Conservation (phyloP, 2,113 vertebrate species). For the Engystomops pustulosus region DNA sequence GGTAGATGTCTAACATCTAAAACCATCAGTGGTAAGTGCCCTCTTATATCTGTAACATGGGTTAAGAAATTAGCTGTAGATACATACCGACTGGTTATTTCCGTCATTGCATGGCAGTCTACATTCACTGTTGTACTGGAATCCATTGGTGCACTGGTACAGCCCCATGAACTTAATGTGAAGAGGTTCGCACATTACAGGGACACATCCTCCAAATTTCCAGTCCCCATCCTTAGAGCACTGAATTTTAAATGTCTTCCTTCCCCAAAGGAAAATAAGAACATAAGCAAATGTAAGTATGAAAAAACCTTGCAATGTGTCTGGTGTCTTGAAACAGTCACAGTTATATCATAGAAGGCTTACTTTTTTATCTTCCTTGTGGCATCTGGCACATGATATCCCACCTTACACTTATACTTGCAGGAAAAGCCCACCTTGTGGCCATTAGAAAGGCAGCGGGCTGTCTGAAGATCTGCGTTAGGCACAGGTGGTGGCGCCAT, state of each 20-base stretch:
- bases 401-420: conserved; percentile 97
- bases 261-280: conserved; percentile 64
- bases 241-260: conserved; percentile 92
- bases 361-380: conserved; percentile 86
- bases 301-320: too few species aligned
- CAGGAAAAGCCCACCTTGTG: conserved; percentile 96
- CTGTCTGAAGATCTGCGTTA: conserved; percentile 89
- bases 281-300: conserved; percentile 7
- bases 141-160: conserved; percentile 91
- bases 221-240: conserved; percentile 94
- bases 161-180: conserved; percentile 90
- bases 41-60: too few species aligned
- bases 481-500: conserved; percentile 84
- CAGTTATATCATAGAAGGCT: not conserved
- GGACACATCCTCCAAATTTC: conserved; percentile 87
- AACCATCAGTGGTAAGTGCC: too few species aligned
- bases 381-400: conserved; percentile 87
- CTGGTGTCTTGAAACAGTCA: not conserved
- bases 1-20: too few species aligned
- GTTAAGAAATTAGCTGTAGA: too few species aligned
- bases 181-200: conserved; percentile 91
- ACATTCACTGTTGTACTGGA: conserved; percentile 94
- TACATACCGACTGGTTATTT: conserved; percentile 82
- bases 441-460: conserved; percentile 85
- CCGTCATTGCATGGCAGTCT: conserved; percentile 85